These are phyloP conservation scores for Periplaneta americana DNA, from an alignment of 1,140 invertebrate genomes.

Conservation along the genomic window DNA sequence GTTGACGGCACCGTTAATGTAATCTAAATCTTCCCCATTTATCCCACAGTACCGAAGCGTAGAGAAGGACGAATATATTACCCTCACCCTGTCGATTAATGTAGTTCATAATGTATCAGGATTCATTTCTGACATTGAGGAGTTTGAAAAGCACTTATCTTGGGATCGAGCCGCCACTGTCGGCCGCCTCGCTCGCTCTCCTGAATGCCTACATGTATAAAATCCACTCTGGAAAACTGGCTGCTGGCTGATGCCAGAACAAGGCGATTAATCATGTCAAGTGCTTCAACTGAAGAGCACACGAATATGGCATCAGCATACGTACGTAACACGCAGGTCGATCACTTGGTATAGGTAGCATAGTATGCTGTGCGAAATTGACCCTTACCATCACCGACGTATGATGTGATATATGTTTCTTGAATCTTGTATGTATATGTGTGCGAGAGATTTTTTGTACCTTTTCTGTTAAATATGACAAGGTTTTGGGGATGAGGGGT, in stretches of 20 bases:
- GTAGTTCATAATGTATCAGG: no score
- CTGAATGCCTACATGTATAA: background rate
- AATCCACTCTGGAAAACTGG: no score
- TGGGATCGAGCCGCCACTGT: background rate
- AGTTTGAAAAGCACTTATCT: background rate
- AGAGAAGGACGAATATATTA: no score
- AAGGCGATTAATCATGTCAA: background rate
- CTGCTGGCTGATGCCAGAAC: background rate
- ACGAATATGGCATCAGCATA: background rate
- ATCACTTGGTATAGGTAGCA: background rate
- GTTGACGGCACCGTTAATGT: no score
- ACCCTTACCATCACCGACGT: background rate
- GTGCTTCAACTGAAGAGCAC: background rate
- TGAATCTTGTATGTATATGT: background rate
- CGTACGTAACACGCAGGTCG: background rate
- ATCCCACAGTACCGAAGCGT: no score
- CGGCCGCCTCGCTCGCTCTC: no score
- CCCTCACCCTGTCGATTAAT: no score
- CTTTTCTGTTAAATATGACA: background rate
- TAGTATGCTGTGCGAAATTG: background rate
- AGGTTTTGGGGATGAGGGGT: background rate
- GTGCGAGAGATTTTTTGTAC: background rate
- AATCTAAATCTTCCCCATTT: no score
- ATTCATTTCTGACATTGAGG: no score
- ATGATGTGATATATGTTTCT: background rate